Conservation (phyloP, 2,797 vertebrate genomes). For the Kryptopterus vitreolus region DNA sequence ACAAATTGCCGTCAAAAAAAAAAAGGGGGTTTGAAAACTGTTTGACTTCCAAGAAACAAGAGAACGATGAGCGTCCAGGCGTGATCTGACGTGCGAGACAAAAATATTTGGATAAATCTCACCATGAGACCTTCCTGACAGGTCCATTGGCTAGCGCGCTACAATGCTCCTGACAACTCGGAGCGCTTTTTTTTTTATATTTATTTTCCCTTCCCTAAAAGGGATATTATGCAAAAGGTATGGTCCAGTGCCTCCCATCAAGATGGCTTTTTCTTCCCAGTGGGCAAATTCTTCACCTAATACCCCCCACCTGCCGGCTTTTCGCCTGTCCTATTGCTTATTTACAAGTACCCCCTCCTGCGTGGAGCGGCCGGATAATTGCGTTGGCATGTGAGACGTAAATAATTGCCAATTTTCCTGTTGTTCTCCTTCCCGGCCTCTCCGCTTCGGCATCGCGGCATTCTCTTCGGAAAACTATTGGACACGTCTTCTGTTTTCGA, state of each 20-base stretch:
- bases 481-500: constrained; percentile 65
- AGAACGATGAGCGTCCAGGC: constrained; percentile 63
- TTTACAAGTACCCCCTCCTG: constrained; percentile 63
- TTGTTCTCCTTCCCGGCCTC: constrained; percentile 39
- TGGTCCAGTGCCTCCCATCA: constrained; percentile 66
- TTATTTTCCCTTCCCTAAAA: constrained; percentile 62
- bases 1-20: constrained; percentile 54
- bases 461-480: constrained; percentile 58
- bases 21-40: constrained; percentile 54
- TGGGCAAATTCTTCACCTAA: constrained; percentile 52
- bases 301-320: constrained; percentile 44
- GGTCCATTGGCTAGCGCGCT: constrained; percentile 61
- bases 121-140: constrained; percentile 62
- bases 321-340: constrained; percentile 58
- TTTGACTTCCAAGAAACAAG: constrained; percentile 55
- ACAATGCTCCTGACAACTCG: constrained; percentile 64
- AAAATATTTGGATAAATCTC: constrained; percentile 39
- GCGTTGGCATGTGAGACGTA: constrained; percentile 64
- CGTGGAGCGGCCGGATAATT: constrained; percentile 62
- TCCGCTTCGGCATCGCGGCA: constrained; percentile 44
- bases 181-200: constrained; percentile 49
- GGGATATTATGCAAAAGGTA: constrained; percentile 67
- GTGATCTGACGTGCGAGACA: constrained; percentile 62
- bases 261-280: constrained; percentile 51
- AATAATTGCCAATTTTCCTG: constrained; percentile 67